phyloP scores from a whole-genome alignment of 1,140 invertebrate species.

The Bombus superbus region DNA sequence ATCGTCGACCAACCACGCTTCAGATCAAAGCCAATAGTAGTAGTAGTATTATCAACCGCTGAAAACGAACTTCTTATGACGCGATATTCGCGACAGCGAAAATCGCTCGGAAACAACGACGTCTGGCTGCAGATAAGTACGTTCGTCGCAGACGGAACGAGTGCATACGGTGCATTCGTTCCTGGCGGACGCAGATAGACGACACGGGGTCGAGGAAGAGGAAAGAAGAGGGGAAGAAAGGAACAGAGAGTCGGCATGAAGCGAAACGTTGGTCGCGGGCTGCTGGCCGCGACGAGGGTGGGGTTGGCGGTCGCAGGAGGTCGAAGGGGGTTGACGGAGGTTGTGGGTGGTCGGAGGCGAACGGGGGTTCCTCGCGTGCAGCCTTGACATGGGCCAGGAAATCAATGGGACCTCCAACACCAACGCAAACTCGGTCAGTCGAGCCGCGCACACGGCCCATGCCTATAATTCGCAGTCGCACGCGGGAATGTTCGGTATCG shows the following conservation, averaged over 20 bases:
- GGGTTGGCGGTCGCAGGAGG: constrained; percentile 48
- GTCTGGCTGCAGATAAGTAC: constrained; percentile 24
- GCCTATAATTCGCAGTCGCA: constrained; percentile 62
- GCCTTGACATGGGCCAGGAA: constrained; percentile 82
- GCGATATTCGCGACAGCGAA: not conserved
- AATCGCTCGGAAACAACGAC: constrained; percentile 15
- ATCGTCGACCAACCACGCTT: not conserved
- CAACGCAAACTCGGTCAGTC: constrained; percentile 77
- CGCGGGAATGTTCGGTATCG: constrained; percentile 57
- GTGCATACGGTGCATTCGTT: constrained; percentile 40
- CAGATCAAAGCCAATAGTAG: not conserved
- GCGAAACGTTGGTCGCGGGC: constrained; percentile 45
- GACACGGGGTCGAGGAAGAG: constrained; percentile 1
- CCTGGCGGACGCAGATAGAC: constrained; percentile 5
- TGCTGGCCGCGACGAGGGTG: not conserved
- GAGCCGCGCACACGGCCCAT: constrained; percentile 68
- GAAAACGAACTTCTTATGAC: not conserved
- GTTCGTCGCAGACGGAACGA: constrained; percentile 42
- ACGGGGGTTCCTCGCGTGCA: constrained; percentile 78
- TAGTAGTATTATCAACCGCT: too few species aligned
- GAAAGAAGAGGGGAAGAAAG: not conserved
- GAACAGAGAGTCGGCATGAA: constrained; percentile 28
- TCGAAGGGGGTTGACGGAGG: constrained; percentile 57
- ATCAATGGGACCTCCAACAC: constrained; percentile 82
- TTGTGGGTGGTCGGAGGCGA: constrained; percentile 66